Conservation (phyloP, 1,140 invertebrate genomes). For the Eulimnadia texana region DNA sequence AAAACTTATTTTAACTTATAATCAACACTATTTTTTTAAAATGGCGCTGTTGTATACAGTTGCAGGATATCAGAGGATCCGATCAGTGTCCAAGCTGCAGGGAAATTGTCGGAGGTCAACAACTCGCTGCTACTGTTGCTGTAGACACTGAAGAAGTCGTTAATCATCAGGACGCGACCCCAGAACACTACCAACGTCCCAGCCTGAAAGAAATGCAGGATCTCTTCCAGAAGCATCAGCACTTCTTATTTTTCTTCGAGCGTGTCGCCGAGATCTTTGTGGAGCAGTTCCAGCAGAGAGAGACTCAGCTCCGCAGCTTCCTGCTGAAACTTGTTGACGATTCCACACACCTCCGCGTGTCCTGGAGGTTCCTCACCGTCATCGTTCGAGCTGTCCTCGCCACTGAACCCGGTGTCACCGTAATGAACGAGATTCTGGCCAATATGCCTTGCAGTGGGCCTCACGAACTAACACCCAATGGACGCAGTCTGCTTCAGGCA, state of each 20-base stretch:
- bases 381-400: constrained; percentile 1
- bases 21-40: too few species aligned
- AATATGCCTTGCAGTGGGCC: background rate
- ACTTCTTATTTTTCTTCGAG: constrained; percentile 9
- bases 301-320: background rate
- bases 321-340: background rate
- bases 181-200: too few species aligned
- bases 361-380: constrained; percentile 3
- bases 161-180: too few species aligned
- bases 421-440: background rate
- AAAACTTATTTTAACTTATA: too few species aligned
- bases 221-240: background rate
- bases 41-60: too few species aligned
- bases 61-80: too few species aligned
- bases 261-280: constrained; percentile 7
- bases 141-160: too few species aligned
- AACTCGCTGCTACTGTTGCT: too few species aligned
- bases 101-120: background rate
- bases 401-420: background rate
- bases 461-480: background rate
- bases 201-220: too few species aligned
- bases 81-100: background rate
- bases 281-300: background rate
- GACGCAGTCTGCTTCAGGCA: background rate
- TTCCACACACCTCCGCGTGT: background rate